Evolutionary conservation across 2,888 invertebrate genomes (phyloP), one percentile per base, ranked within the genome.

Genomic region (Polyommatus icarus): DNA sequence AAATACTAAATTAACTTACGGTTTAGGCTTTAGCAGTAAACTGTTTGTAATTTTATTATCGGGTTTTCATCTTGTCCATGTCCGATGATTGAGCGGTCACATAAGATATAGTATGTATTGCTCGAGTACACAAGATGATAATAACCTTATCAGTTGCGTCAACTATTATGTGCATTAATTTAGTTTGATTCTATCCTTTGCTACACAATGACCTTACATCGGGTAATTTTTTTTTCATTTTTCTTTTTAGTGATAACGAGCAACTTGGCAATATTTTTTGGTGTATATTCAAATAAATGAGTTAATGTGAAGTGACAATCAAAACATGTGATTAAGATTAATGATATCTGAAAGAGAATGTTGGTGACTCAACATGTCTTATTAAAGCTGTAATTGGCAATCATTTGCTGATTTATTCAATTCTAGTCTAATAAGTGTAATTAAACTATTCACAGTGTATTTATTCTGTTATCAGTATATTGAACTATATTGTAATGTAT

Each of bases 101-200:
- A 81, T 81, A 80, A 78, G 82, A 85, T 84, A 83, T 85, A 61
- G 61, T 40, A 81, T 83, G 83, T 86, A 85, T 87, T 86, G 80
- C 84, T 87, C 85, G 79, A 82, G 84, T 84, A 88, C 83, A 89
- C 85, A 87, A 86, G 90, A 91, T 91, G 91, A 90, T 82, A 85
- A 81, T 80, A 83, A 81, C 84, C 87, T 91, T 93, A 93, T 94
- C 93, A 87, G 82, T 88, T 89, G 90, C 86, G 90, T 90, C 87
- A 88, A 86, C 79, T 80, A 82, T 82, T 85, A 86, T 88, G 85
- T 84, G 84, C 83, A 85, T 87, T 87, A 88, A 87, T 87, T 91
- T 87, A 94, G 92, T 93, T 84, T 84, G 85, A 86, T 88, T 89
- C 83, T 83, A 87, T 87, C 87, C 88, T 87, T 87, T 85, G 84